Evolutionary conservation across 2,888 invertebrate genomes (phyloP), one percentile per base, ranked within the genome.

Genomic region (Caenorhabditis sp.): DNA sequence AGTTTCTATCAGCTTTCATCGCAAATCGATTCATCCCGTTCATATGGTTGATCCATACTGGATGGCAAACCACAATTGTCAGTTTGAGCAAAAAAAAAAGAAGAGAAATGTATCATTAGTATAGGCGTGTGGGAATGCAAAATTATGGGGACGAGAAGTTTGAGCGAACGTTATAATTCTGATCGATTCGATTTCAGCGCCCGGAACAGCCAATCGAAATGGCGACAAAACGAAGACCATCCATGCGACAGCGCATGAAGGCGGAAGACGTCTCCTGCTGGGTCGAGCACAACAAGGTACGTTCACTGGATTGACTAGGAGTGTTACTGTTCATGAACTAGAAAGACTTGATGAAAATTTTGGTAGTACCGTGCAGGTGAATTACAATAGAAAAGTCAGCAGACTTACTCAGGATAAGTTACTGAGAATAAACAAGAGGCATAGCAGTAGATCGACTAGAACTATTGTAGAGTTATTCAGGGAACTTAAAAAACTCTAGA

Each of bases 21-120:
- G 24, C 70, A 45, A 52, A 35, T 35, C 59, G 59, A 43, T 45
- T 45, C 52, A 43, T 35, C 48, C 70, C 70, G 70, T 70, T 70
- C 59, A 70, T 70, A 70, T 70, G 70, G 70, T 70, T 59, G 41
- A 70, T 70, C 70, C 70, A 70, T 70, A 70, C 70, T 70, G 70
- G 70, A 70, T 70, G 70, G 70, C 70, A 59, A 70, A 37, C 59
- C 35, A 17, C 37, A 52, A 43, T 26, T 59, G 70, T 70, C 39
- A 70, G 59, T 59, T 70, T 41, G 24, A 32, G 32, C n/a, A 20
- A 20, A 17, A 1, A 24, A 15, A 8, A 17, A 26, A 27, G 5
- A 26, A 35, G n/a, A n/a, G n/a, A n/a, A n/a, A n/a, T n/a, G n/a
- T n/a, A n/a, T n/a, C n/a, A n/a, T n/a, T n/a, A n/a, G n/a, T n/a